Conservation (phyloP, 2,888 invertebrate genomes). For the Acanthacorydalis orientalis region DNA sequence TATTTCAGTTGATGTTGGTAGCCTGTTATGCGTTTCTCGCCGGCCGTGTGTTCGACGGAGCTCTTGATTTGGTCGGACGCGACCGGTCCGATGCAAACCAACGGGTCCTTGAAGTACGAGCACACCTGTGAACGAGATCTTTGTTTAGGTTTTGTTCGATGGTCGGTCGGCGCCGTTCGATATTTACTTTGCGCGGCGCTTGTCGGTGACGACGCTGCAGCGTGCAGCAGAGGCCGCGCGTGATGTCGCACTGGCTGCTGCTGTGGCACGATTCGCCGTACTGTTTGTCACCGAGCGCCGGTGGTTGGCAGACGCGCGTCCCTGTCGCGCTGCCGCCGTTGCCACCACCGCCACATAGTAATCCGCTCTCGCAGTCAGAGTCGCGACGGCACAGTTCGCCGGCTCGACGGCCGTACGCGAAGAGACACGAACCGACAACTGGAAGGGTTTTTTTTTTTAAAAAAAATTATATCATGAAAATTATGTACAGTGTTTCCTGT, state of each 20-base stretch:
- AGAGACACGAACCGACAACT: constrained; percentile 48
- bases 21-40: constrained; percentile 61
- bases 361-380: constrained; percentile 70
- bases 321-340: constrained; percentile 33
- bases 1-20: constrained; percentile 23
- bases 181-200: constrained; percentile 58
- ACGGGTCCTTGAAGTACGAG: constrained; percentile 80
- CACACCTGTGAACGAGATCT: constrained; percentile 42
- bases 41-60: constrained; percentile 59
- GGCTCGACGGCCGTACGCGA: constrained; percentile 54
- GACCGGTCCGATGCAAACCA: constrained; percentile 74
- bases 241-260: constrained; percentile 73
- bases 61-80: constrained; percentile 58
- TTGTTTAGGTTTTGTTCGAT: not conserved
- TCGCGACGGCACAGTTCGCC: constrained; percentile 71
- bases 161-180: not conserved
- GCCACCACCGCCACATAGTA: constrained; percentile 56
- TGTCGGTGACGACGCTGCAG: constrained; percentile 72
- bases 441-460: no score
- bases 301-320: constrained; percentile 61
- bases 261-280: constrained; percentile 70
- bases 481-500: no score
- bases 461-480: no score
- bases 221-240: constrained; percentile 74
- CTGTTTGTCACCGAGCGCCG: constrained; percentile 58